Percentiles rank a stretch among this genome's conserved stretches.
These are phyloP conservation scores for Chrysomallon squamiferum DNA, from an alignment of 1,140 invertebrate genomes.

Conservation along the genomic window DNA sequence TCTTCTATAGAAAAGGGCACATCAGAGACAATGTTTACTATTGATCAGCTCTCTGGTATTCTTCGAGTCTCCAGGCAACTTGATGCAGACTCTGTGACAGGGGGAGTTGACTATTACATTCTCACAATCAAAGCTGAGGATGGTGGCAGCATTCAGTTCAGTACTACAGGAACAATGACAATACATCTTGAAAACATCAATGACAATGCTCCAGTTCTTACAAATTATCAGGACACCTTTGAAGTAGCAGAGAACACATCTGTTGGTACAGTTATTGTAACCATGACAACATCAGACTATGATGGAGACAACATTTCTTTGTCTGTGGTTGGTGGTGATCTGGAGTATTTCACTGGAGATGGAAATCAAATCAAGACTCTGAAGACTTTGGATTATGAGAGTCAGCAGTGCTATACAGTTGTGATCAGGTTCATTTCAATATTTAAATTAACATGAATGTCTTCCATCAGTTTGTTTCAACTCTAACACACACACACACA, in stretches of 20 bases:
- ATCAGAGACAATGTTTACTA: not conserved
- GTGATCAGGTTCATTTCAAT: not conserved
- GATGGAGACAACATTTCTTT: not conserved
- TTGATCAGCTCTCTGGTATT: not conserved
- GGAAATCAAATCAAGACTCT: not conserved
- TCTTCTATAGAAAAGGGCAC: no score
- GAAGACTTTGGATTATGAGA: not conserved
- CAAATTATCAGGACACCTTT: not conserved
- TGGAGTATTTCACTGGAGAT: not conserved
- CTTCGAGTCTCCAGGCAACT: not conserved
- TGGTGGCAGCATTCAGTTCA: constrained; percentile 34
- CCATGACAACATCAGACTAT: not conserved
- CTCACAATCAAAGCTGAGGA: constrained; percentile 77
- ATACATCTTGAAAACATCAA: constrained; percentile 89
- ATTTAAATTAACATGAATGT: no score
- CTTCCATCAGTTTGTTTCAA: no score
- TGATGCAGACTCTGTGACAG: constrained; percentile 1
- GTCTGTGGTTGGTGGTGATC: not conserved
- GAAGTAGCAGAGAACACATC: not conserved
- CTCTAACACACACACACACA: no score
- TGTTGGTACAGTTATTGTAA: not conserved
- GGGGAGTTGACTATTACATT: constrained; percentile 74
- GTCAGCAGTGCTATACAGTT: not conserved
- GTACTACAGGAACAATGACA: constrained; percentile 68
- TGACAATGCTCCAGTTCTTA: constrained; percentile 83